Evolutionary conservation across 2,888 invertebrate species (phyloP), one percentile per base, ranked within the genome.

Genomic region (Teleogryllus oceanicus): DNA sequence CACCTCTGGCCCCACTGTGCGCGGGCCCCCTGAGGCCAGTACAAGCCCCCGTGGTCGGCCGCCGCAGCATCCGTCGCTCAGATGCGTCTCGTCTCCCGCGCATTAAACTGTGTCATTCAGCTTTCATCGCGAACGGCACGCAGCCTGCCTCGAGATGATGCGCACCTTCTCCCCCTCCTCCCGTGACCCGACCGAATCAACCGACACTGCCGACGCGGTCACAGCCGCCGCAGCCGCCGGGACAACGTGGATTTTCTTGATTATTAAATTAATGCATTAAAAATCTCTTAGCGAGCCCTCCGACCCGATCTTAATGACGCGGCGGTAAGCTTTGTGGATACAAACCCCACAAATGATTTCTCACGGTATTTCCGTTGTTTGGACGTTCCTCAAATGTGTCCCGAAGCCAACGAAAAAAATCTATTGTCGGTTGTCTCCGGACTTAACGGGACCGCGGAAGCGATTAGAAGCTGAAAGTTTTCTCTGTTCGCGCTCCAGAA

Each of bases 261-360:
- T 62, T 62, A 62, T 62, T 62, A 62, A 62, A 62, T 62, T 62
- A 62, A 62, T 62, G 16, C 62, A 62, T 62, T 62, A 62, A 62
- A 62, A 62, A 62, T 62, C 62, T 62, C 62, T 62, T 62, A 62
- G 62, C 12, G 16, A 8, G 62, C 8, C 62, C n/a, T 62, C 62
- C 16, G 62, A 62, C 12, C 62, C 12, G 62, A 62, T 62, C 62
- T 62, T 62, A 62, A 62, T 62, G 62, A 62, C 62, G 62, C 62
- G 62, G 62, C 62, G n/a, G 62, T 62, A 62, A 62, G 62, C 62
- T 62, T 62, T 62, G 62, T 62, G 13, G 62, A 62, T 62, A 62
- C 13, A 62, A 62, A 62, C 62, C 16, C n/a, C 16, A 62, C 16
- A 62, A 62, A 62, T 62, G n/a, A 62, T 62, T 62, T 62, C 62